Evolutionary conservation across 2,113 vertebrate species (phyloP), one percentile per base, ranked within the genome.

Genomic region (Gambusia holbrooki): DNA sequence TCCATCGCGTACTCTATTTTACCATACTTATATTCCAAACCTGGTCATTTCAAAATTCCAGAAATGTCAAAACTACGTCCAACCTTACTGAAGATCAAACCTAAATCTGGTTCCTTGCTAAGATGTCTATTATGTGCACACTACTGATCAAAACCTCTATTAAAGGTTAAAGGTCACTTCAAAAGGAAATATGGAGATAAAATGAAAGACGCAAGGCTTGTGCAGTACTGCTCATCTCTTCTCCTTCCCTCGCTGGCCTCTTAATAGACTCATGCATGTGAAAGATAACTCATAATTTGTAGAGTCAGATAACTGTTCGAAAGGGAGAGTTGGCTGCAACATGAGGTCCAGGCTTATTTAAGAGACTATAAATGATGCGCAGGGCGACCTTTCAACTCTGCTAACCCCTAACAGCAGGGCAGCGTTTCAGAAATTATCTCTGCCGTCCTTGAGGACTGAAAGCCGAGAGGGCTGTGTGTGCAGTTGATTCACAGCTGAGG

Each of bases 351-450:
- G 93, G 89, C 95, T 95, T 95, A 96, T 96, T 97, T 97, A 95
- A 85, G 94, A 95, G 94, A 94, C 95, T 95, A 96, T 96, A 96
- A 96, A 97, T 96, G 96, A 94, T 93, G 90, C 94, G 87, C 94
- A 94, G 94, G 94, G 89, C 94, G 94, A 81, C 96, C 97, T 96
- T 92, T 97, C 92, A 96, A 96, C 96, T 94, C 82, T 83, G 10
- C 62, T 94, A 94, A 96, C 97, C 97, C 97, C 95, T 97, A 96
- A 96, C 96, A 96, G 95, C 94, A 86, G 88, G 96, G 95, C 95
- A 94, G 94, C 84, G 48, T 85, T 77, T 95, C 93, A 94, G 93
- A 94, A 95, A 94, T 97, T 95, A 97, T 97, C 96, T 95, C 88
- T 75, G 87, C 85, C 84, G 85, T 94, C 86, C 81, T 91, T 86